Evolutionary conservation across 1,140 invertebrate species (phyloP).

Genomic region (Eumeta japonica): DNA sequence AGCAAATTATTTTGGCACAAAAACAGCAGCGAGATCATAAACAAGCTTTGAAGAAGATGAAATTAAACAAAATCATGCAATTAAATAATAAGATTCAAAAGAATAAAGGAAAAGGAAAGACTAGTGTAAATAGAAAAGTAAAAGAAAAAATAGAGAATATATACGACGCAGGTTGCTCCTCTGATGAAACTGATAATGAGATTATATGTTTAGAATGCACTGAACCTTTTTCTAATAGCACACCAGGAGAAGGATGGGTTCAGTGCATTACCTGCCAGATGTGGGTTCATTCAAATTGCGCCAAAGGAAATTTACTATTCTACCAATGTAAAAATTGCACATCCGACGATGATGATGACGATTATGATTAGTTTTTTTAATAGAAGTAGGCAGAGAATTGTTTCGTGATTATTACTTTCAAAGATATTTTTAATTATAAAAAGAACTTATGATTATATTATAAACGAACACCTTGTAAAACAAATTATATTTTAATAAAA

Average conservation of each 20-base stretch:
- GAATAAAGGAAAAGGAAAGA: neutral
- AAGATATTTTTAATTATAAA: too few relatives aligned
- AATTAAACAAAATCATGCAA: neutral
- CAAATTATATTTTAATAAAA: neutral
- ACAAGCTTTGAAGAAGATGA: neutral
- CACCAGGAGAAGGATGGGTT: neutral
- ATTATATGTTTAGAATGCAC: neutral
- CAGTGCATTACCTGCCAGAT: neutral
- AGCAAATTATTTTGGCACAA: neutral
- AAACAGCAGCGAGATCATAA: neutral
- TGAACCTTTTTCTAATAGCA: neutral
- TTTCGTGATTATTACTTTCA: too few relatives aligned
- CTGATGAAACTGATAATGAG: slow-evolving; percentile 1
- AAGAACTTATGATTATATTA: too few relatives aligned
- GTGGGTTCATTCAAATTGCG: neutral
- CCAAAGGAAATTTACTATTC: neutral
- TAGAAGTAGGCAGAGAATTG: too few relatives aligned
- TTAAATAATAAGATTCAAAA: neutral
- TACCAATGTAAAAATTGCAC: too few relatives aligned
- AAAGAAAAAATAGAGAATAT: too few relatives aligned
- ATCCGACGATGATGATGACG: too few relatives aligned
- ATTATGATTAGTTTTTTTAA: too few relatives aligned
- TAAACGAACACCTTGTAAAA: too few relatives aligned
- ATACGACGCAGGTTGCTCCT: too few relatives aligned
- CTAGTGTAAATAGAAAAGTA: neutral